Conservation (phyloP, 2,113 vertebrate genomes). For the Grus americana region DNA sequence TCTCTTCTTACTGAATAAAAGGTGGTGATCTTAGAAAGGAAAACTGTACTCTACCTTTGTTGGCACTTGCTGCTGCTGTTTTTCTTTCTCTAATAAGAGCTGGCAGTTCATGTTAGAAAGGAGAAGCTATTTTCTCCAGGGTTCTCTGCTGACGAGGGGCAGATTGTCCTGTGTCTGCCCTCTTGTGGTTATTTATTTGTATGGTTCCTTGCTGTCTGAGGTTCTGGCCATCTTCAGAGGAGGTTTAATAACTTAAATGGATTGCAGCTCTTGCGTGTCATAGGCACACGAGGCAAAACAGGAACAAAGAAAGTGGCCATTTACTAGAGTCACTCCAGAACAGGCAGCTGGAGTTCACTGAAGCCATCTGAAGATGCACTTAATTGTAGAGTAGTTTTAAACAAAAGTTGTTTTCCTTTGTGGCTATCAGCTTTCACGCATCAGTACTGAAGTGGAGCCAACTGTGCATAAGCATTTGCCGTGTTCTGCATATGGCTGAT, state of each 20-base stretch:
- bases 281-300: neutral
- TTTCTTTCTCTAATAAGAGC: neutral
- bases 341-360: neutral
- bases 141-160: neutral
- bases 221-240: neutral
- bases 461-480: neutral
- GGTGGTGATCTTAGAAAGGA: neutral
- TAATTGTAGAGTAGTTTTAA: neutral
- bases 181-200: neutral
- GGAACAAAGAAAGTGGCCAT: neutral
- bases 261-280: neutral
- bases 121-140: neutral
- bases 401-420: neutral
- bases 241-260: neutral
- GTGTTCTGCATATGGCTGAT: neutral
- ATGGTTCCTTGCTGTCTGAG: neutral
- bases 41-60: neutral
- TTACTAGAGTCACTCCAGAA: neutral
- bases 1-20: neutral
- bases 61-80: neutral
- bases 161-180: neutral
- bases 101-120: neutral
- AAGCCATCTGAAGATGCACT: neutral
- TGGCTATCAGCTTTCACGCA: neutral
- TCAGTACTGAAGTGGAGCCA: neutral